Percentiles rank a stretch among this genome's conserved stretches.
Evolutionary conservation across 2,113 vertebrate species (phyloP).

Genomic region (Onychostoma macrolepis): DNA sequence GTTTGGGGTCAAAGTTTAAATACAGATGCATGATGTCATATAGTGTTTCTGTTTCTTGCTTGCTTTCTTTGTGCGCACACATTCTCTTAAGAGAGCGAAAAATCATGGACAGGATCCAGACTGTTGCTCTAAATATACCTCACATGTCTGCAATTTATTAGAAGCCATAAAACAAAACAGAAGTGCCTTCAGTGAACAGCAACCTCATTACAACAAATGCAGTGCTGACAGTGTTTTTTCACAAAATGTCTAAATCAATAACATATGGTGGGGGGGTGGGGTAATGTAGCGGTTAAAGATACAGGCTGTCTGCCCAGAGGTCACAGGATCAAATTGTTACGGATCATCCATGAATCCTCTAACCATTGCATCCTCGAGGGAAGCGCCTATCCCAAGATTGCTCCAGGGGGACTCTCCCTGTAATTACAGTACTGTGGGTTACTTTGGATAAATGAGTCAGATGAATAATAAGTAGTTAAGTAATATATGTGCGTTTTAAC

Average conservation of each 20-base stretch:
- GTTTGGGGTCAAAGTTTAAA: slow-evolving; percentile 72
- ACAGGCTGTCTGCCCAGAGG: slow-evolving; percentile 10
- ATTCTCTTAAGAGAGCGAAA: slow-evolving; percentile 29
- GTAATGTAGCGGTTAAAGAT: not conserved
- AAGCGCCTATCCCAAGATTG: not conserved
- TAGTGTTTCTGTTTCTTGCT: slow-evolving; percentile 4
- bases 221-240: slow-evolving; percentile 23
- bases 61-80: slow-evolving; percentile 11
- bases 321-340: slow-evolving; percentile 4
- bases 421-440: slow-evolving; percentile 23
- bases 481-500: not conserved
- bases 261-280: slow-evolving; percentile 4
- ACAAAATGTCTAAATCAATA: slow-evolving; percentile 19
- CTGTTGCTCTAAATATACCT: slow-evolving; percentile 41
- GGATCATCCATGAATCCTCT: slow-evolving; percentile 27
- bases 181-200: slow-evolving; percentile 37
- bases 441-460: not conserved
- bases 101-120: not conserved
- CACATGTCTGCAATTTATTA: slow-evolving; percentile 39
- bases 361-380: slow-evolving; percentile 8
- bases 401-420: slow-evolving; percentile 21
- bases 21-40: slow-evolving; percentile 55
- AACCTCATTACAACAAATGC: slow-evolving; percentile 26
- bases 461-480: not conserved
- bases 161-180: slow-evolving; percentile 42